A percentile compares a stretch with the other conserved stretches of the same genome.
These are phyloP conservation scores for Aplidium turbinatum DNA, from an alignment of 23 tunicate species.

Conservation along the genomic window DNA sequence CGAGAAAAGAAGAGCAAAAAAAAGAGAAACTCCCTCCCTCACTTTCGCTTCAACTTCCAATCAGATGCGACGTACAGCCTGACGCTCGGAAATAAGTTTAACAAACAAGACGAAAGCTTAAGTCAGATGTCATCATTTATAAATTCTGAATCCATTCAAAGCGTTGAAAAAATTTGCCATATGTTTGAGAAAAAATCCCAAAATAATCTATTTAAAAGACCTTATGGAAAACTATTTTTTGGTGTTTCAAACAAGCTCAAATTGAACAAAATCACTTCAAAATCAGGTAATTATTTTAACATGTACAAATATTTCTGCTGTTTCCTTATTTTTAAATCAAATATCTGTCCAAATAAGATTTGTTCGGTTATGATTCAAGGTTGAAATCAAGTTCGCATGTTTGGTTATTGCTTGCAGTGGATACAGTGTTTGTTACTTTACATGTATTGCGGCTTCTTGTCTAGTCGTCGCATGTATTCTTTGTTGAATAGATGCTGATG, in stretches of 20 bases:
- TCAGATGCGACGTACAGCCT: slow-evolving; percentile 13
- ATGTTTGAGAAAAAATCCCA: slow-evolving; percentile 28
- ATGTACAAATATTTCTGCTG: too few species aligned
- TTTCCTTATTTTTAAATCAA: too few species aligned
- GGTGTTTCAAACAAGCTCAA: slow-evolving; percentile 20
- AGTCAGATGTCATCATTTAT: slow-evolving; percentile 47
- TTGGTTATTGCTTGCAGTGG: too few species aligned
- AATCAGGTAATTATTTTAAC: too few species aligned
- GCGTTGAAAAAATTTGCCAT: slow-evolving; percentile 16
- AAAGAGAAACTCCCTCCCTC: slow-evolving; percentile 20
- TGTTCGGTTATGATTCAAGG: too few species aligned
- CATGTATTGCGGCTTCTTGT: too few species aligned
- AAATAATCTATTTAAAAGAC: neutral
- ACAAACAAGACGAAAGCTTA: neutral
- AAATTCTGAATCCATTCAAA: slow-evolving; percentile 52
- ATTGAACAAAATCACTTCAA: slow-evolving; percentile 18
- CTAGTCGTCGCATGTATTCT: too few species aligned
- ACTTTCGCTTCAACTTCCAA: neutral
- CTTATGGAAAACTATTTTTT: slow-evolving; percentile 9
- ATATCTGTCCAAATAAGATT: too few species aligned
- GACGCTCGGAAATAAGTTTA: slow-evolving; percentile 14
- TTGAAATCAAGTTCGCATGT: too few species aligned
- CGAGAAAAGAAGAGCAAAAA: slow-evolving; percentile 11
- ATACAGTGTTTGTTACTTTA: too few species aligned
- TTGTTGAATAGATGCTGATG: too few species aligned